Conservation (phyloP, 2,113 vertebrate species). For the Stomatorhinus ivindoensis region DNA sequence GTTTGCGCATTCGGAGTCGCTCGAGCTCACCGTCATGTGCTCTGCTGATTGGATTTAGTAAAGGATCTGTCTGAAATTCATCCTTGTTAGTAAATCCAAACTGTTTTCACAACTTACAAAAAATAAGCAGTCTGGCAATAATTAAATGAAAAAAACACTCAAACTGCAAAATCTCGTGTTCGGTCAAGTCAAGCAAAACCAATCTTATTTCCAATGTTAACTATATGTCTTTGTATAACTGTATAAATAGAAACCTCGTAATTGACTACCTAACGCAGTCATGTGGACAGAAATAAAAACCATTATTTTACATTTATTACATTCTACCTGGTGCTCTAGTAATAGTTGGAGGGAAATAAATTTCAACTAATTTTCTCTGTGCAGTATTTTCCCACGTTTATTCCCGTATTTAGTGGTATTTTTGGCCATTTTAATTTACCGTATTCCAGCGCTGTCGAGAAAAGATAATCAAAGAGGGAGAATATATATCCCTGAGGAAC, state of each 20-base stretch:
- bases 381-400: neutral
- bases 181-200: neutral
- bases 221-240: neutral
- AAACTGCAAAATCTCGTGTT: neutral
- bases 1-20: neutral
- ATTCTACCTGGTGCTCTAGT: neutral
- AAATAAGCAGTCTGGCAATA: neutral
- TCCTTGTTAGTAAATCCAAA: neutral
- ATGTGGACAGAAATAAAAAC: neutral
- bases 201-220: neutral
- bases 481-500: neutral
- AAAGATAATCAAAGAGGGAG: neutral
- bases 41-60: neutral
- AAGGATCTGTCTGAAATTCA: neutral
- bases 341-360: neutral
- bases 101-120: neutral
- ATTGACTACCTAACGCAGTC: neutral
- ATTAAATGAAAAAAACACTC: conserved; percentile 3
- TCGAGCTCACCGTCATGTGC: too few species aligned
- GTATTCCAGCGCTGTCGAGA: neutral
- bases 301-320: neutral
- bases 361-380: neutral
- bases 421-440: neutral
- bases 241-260: conserved; percentile 2
- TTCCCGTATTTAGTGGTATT: neutral